Evolutionary conservation across 2,797 vertebrate species (phyloP), one percentile per base, ranked within the genome.

Genomic region (Mus spretus): DNA sequence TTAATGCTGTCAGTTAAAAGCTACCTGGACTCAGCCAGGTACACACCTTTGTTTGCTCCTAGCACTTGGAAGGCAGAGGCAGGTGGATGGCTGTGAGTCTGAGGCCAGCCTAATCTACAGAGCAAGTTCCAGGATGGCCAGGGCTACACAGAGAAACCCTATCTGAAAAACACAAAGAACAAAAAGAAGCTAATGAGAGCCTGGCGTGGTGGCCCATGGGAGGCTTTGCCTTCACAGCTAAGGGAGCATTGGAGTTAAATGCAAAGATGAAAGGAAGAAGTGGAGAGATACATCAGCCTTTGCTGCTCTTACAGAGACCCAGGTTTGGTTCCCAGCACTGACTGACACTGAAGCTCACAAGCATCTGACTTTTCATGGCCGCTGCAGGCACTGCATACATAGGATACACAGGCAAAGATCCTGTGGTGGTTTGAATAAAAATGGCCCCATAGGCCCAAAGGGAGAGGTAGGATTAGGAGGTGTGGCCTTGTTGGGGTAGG

Each of bases 1-100:
- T n/a, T 79, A 34, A 78, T 55, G 90, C 40, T 81, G 89, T 19
- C 87, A 85, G 78, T n/a, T 79, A 55, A 79, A 79, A 50, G 89
- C 40, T 78, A 81, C 26, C 50, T 74, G 67, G 24, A 78, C 63
- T 77, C 50, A 79, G 31, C 17, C 50, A 55, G 78, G 15, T 55
- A 15, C 55, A 55, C 53, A 55, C 13, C 53, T 14, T 55, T 55
- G 13, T 55, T 55, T 79, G 19, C 19, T 79, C 14, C 75, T 44
- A 78, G 44, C 26, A 50, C 14, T 55, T 55, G 14, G 53, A 15
- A 55, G 53, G 53, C 53, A 55, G 55, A 55, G 55, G 55, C 55
- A 55, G 55, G 55, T 55, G 14, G 15, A 55, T 55, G 55, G 55
- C 55, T 55, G 55, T 55, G 14, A 55, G 55, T 55, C 55, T 14